Base-by-base conservation (phyloP, 2,797 vertebrate genomes). In the Neostethus bicornis region DNA sequence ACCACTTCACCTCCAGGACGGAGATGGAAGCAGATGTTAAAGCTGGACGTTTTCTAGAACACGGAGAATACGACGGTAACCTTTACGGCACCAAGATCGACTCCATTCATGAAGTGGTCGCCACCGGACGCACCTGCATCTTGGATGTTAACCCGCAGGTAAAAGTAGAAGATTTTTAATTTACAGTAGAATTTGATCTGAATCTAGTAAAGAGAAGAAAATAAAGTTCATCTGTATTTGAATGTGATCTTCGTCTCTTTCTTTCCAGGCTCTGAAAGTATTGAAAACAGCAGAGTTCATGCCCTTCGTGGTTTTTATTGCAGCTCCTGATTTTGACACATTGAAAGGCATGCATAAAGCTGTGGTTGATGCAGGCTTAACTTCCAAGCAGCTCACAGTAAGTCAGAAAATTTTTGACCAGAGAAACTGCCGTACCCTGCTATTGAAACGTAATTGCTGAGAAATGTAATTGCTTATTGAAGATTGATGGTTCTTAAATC, bases 61-160 rank as follows among this genome's bases (percentile, higher is more conserved):
- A 98, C 50, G 96, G 97, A 6, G 96, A 99, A 70, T 99, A 99
- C 6, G 97, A 99, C 60, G 95, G 95, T 28, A 98, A 99, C 86
- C 93, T 99, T 50, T 99, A 99, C 25, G 97, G 97, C 72, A 99
- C 96, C 32, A 98, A 98, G 89, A 98, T 99, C 0, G 93, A 97
- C 67, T 98, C 96, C 71, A 97, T 99, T 74, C 95, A 96, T 23
- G 94, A 96, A 84, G 97, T 98, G 81, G 95, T 97, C 73, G 87
- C 89, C 60, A 92, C 93, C 0, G 94, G 95, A 65, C 90, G 95
- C 55, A 97, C 94, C 45, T 99, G 97, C 85, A 98, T 99, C 84
- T 91, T 99, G 81, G 96, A 99, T 0, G 96, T 99, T 65, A 98
- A 98, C 87, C 96, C 97, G 20, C 97, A 99, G 92, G 97, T 96